Evolutionary conservation across 1,140 invertebrate species (phyloP), one percentile per base, ranked within the genome.

Genomic region (Euglossa dilemma): DNA sequence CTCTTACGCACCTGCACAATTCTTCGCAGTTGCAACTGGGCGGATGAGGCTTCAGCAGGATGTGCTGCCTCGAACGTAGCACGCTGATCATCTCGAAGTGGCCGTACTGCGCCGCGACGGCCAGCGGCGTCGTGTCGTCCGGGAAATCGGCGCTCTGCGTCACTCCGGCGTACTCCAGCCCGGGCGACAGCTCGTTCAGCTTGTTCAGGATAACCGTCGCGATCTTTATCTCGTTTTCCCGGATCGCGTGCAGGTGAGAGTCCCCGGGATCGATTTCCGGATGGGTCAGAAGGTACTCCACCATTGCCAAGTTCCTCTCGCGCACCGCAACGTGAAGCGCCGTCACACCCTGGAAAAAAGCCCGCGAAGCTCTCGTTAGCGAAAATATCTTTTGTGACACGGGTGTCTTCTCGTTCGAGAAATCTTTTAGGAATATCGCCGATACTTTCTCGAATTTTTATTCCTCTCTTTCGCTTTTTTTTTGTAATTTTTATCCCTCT

Each of bases 81-180:
- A 96, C 92, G 85, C 95, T 95, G 23, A 97, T 96, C 36, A 97
- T 96, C 89, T 97, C 96, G 86, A 95, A 96, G 87, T 97, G 96
- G 52, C 97, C 97, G 54, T 94, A 94, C 84, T 97, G 96, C 14
- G 97, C 96, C 4, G 97, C 97, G 5, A 97, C 93, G 61, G 96
- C 96, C 23, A 97, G 93, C 0, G 97, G 97, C 0, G 96, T 97
- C 9, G 97, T 95, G 85, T 97, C 95, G 20, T 96, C 95, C 0
- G 96, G 96, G 92, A 97, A 97, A 74, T 96, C 95, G 0, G 95
- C 90, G 57, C 95, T 95, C 0, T 84, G 81, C 45, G 94, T 94
- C 4, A 94, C 92, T 3, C 95, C 95, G 23, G 92, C 93, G 79
- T 92, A 95, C 80, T 96, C 95, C 63, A 95, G 87, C 28, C 93